Evolutionary conservation across 2,888 invertebrate species (phyloP).

Genomic region (Creontiades dilutus): DNA sequence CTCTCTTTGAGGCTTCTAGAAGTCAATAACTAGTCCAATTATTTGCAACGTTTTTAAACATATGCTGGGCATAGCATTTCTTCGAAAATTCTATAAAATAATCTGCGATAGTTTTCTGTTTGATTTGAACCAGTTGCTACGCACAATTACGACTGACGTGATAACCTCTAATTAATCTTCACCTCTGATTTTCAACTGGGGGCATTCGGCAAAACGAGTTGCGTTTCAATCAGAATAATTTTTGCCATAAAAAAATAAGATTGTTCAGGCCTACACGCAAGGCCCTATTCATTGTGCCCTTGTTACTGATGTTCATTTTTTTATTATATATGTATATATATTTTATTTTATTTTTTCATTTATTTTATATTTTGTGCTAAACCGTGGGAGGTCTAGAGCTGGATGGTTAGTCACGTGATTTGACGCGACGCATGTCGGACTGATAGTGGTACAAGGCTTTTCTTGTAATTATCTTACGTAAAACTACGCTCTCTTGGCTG

Average conservation of each 20-base stretch:
- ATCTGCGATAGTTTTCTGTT: too few relatives aligned
- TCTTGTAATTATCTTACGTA: not conserved
- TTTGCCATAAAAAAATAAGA: not conserved
- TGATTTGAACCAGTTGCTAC: too few relatives aligned
- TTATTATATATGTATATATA: too few relatives aligned
- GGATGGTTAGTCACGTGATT: slow-evolving; percentile 12
- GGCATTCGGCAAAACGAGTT: not conserved
- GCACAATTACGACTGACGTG: not conserved
- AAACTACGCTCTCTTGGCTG: not conserved
- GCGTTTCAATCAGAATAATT: not conserved
- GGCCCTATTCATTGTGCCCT: not conserved
- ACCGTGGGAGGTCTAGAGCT: not conserved
- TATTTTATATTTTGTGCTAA: too few relatives aligned
- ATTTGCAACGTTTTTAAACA: too few relatives aligned
- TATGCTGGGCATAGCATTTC: too few relatives aligned
- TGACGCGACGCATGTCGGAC: not conserved
- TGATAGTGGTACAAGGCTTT: slow-evolving; percentile 11
- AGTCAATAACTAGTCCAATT: too few relatives aligned
- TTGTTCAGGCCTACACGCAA: not conserved
- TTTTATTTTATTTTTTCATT: too few relatives aligned
- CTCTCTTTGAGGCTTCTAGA: too few relatives aligned
- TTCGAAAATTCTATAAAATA: too few relatives aligned
- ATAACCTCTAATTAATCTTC: not conserved
- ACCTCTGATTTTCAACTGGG: not conserved
- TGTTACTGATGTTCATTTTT: not conserved